Evolutionary conservation across 2,113 vertebrate species (phyloP).

Genomic region (Xenus cinereus): DNA sequence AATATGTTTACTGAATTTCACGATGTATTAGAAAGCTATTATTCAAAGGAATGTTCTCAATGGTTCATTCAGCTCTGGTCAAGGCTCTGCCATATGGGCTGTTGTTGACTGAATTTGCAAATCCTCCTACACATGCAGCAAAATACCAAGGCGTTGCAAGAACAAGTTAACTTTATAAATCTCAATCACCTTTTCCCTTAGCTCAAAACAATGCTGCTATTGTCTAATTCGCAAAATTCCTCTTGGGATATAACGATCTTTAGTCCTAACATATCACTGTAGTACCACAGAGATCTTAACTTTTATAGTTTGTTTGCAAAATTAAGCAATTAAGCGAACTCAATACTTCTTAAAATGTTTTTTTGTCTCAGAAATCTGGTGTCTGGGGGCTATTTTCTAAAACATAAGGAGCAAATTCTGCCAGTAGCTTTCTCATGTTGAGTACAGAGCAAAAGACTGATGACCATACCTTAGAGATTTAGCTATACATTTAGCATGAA

Average conservation of each 20-base stretch:
- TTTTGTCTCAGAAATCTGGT: background rate
- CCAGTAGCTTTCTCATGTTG: background rate
- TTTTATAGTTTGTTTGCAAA: background rate
- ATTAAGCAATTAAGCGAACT: background rate
- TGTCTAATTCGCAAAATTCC: constrained; percentile 46
- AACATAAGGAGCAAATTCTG: background rate
- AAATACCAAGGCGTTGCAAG: constrained; percentile 36
- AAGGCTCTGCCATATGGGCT: background rate
- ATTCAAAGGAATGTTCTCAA: constrained; percentile 33
- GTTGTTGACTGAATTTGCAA: constrained; percentile 32
- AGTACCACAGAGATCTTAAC: background rate
- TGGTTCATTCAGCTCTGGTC: constrained; percentile 26
- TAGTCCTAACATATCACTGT: background rate
- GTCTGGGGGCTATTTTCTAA: background rate
- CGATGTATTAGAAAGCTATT: background rate
- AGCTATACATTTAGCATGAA: background rate
- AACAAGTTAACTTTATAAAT: constrained; percentile 49
- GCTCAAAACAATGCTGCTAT: constrained; percentile 47
- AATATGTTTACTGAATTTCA: constrained; percentile 14
- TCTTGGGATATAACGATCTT: background rate
- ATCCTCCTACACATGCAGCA: constrained; percentile 49
- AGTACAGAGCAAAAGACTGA: background rate
- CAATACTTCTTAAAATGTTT: background rate
- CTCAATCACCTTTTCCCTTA: constrained; percentile 5
- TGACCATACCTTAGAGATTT: background rate